Conservation (phyloP, 2,888 invertebrate species). For the Arrhopalites spinosus region DNA sequence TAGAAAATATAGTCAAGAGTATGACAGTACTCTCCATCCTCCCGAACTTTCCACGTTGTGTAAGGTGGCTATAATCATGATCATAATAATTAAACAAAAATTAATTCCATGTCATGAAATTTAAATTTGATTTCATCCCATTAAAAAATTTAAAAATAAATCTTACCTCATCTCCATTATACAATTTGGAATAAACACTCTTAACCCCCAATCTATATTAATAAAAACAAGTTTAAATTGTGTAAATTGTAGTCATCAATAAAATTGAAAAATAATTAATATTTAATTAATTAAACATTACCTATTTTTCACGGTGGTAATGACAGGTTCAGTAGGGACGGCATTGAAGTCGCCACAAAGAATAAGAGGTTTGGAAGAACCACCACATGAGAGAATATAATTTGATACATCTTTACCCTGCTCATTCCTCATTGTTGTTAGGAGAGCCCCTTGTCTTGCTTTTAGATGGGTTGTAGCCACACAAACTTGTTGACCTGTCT, state of each 20-base stretch:
- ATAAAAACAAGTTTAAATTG: conserved; percentile 14
- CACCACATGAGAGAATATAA: conserved; percentile 54
- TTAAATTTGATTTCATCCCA: too few relatives aligned
- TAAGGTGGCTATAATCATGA: too few relatives aligned
- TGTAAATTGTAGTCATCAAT: neutral
- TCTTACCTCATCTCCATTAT: conserved; percentile 64
- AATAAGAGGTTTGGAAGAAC: conserved; percentile 65
- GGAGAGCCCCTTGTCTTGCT: conserved; percentile 70
- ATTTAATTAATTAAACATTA: conserved; percentile 24
- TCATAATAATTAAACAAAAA: too few relatives aligned
- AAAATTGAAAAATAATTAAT: neutral
- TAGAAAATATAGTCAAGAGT: conserved; percentile 78
- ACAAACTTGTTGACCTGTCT: conserved; percentile 67
- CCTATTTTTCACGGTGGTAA: conserved; percentile 64
- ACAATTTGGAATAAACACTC: conserved; percentile 59
- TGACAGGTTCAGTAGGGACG: conserved; percentile 73
- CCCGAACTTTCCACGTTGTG: conserved; percentile 76
- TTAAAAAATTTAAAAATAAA: too few relatives aligned
- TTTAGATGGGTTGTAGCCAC: conserved; percentile 76
- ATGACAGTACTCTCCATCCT: conserved; percentile 72
- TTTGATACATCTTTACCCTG: conserved; percentile 68
- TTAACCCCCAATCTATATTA: conserved; percentile 50
- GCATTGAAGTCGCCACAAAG: conserved; percentile 79
- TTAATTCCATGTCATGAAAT: too few relatives aligned
- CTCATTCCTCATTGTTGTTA: conserved; percentile 71